Conservation (phyloP, 2,888 invertebrate genomes). For the Diarsia dahlii region DNA sequence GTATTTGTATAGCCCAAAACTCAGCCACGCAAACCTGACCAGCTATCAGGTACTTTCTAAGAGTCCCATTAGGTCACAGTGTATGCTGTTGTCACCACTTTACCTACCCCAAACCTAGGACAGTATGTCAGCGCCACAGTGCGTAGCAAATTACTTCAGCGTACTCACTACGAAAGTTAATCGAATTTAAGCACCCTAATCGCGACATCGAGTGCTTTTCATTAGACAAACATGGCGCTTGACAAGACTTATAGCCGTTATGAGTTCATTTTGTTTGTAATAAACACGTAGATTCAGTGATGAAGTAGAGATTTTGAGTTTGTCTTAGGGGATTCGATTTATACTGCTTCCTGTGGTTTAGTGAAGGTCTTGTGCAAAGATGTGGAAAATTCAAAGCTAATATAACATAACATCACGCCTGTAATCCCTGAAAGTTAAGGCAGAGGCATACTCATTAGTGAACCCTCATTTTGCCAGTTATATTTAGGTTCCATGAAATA, state of each 20-base stretch:
- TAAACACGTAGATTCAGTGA: not conserved
- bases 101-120: conserved; percentile 10
- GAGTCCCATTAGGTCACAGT: not conserved
- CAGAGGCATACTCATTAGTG: no score
- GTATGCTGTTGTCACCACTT: conserved; percentile 6
- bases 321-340: not conserved
- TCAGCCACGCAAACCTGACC: no score
- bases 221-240: conserved; percentile 44
- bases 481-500: no score
- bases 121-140: conserved; percentile 34
- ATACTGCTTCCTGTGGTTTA: not conserved
- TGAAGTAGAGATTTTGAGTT: not conserved
- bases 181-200: conserved; percentile 60
- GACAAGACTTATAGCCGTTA: conserved; percentile 15
- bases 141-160: conserved; percentile 53
- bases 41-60: not conserved
- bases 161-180: conserved; percentile 59
- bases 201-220: conserved; percentile 52
- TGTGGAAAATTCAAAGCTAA: not conserved
- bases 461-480: no score
- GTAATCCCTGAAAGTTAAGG: no score
- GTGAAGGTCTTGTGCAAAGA: not conserved
- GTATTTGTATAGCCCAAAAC: no score
- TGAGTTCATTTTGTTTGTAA: conserved; percentile 21
- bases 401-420: no score